Base-by-base conservation (phyloP, 2,797 vertebrate genomes). In the Graptemys geographica region DNA sequence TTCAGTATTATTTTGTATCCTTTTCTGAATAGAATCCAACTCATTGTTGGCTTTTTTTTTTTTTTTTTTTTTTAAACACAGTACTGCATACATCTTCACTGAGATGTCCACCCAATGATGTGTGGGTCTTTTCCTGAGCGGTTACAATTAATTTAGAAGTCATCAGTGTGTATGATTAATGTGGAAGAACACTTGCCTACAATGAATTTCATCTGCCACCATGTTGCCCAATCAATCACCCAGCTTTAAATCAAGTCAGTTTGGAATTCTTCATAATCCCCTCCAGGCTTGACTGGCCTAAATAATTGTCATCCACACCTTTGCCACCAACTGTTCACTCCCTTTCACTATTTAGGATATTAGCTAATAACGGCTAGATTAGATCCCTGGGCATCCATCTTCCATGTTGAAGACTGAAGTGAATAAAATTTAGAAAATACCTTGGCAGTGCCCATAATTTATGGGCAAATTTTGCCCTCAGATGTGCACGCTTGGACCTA, bases 371-470 rank as follows among this genome's bases (percentile, higher is more conserved):
- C 9, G 33, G 51, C 37, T 33, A 33, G 33, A 56, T 78, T 55
- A 27, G 25, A 31, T 82, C 49, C 41, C 9, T n/a, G 79, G 56
- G 79, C n/a, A 65, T 15, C 49, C 53, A 80, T 33, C 13, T 56
- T 44, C 18, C 79, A 52, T 2, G 55, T 57, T 41, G 62, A 11
- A 59, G 55, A 79, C 65, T 72, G 44, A 55, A 49, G 21, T 74
- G 44, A n/a, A 19, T 11, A 82, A 72, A 1, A 2, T 0, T 1
- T 11, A 15, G 7, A 62, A 89, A 79, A 52, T 25, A 69, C 1
- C 19, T 33, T 69, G 18, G 5, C 18, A 41, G 41, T 21, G 19
- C 81, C 74, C 87, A 31, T 41, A 88, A 90, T 59, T 65, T 80
- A 62, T 18, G 78, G 37, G 31, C 52, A 89, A 2, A 21, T 55